A percentile compares a stretch with the other conserved stretches of the same genome.
Conservation (phyloP, 2,113 vertebrate genomes). For the Okapia johnstoni region DNA sequence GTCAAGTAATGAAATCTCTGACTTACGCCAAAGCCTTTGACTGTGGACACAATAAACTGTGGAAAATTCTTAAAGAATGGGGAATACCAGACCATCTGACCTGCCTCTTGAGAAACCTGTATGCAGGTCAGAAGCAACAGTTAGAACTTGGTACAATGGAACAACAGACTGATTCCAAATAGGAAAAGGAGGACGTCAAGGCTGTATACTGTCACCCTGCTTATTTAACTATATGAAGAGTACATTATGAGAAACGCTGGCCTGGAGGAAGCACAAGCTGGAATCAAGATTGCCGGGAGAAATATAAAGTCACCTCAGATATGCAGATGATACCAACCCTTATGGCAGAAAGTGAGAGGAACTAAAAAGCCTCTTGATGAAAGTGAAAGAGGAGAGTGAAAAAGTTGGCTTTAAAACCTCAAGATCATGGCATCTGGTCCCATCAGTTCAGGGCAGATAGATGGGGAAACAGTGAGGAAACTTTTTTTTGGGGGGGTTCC, state of each 20-base stretch:
- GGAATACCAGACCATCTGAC: neutral
- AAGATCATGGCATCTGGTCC: neutral
- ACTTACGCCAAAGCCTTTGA: neutral
- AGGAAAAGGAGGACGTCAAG: fast-evolving
- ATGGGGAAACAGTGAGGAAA: neutral
- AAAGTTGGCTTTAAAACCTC: neutral
- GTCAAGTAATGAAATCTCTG: neutral
- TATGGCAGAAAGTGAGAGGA: neutral
- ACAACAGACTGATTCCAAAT: neutral
- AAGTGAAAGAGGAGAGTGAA: neutral
- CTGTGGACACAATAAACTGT: neutral
- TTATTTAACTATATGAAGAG: too few species aligned
- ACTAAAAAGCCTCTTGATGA: neutral
- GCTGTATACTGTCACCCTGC: too few species aligned
- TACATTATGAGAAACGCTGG: too few species aligned
- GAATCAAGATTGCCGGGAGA: too few species aligned
- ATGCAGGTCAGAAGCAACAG: neutral
- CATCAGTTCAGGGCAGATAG: neutral
- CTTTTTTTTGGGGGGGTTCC: neutral
- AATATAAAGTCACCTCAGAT: too few species aligned
- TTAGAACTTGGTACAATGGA: neutral
- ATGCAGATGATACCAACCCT: too few species aligned
- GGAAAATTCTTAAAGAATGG: neutral
- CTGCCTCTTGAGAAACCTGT: neutral
- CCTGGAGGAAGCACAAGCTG: too few species aligned